A percentile compares a stretch with the other conserved stretches of the same genome.
Conservation (phyloP, 2,888 invertebrate genomes). For the Drosophila paranaensis region DNA sequence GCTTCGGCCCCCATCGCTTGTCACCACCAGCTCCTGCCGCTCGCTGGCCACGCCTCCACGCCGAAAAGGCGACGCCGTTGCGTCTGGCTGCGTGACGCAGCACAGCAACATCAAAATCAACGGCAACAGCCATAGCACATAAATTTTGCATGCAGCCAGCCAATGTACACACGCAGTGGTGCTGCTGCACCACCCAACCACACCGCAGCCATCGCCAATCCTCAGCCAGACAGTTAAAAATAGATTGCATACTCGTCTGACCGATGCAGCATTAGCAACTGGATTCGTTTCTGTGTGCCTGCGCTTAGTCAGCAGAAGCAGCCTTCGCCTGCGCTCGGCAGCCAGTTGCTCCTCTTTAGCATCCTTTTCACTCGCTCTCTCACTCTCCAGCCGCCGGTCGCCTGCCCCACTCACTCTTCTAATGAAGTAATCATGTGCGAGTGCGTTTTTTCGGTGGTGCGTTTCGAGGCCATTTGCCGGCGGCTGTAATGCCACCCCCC, state of each 20-base stretch:
- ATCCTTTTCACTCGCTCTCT: neutral
- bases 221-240: slow-evolving; percentile 71
- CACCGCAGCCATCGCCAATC: slow-evolving; percentile 9
- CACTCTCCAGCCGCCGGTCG: neutral
- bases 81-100: slow-evolving; percentile 76
- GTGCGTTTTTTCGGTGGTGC: slow-evolving; percentile 65
- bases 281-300: slow-evolving; percentile 23
- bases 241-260: slow-evolving; percentile 71
- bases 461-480: slow-evolving; percentile 48
- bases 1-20: neutral
- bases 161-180: slow-evolving; percentile 3
- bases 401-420: slow-evolving; percentile 10
- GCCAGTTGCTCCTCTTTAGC: neutral
- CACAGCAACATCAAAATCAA: slow-evolving; percentile 46
- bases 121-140: slow-evolving; percentile 72
- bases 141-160: slow-evolving; percentile 63
- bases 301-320: slow-evolving; percentile 49
- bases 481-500: slow-evolving; percentile 40
- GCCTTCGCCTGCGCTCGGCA: neutral
- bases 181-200: slow-evolving; percentile 2
- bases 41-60: neutral
- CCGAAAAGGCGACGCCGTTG: slow-evolving; percentile 56
- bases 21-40: neutral
- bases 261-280: slow-evolving; percentile 43
- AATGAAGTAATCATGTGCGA: slow-evolving; percentile 41